Conservation (phyloP, 2,888 invertebrate species). For the Drosophila antonietae region DNA sequence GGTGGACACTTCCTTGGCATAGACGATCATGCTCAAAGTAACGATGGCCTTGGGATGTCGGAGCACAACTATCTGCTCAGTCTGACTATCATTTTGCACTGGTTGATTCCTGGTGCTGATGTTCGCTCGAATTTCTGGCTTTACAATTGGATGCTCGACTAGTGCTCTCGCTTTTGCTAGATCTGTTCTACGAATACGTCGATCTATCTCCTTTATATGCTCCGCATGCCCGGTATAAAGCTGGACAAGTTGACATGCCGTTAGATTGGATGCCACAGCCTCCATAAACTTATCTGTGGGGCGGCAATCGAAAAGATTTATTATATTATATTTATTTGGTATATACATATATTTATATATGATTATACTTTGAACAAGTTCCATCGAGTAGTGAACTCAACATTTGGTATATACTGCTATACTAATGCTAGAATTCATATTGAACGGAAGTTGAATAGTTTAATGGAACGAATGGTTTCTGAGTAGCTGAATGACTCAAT, state of each 20-base stretch:
- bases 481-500: neutral
- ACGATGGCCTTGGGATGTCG: slow-evolving; percentile 27
- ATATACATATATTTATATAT: too few species aligned
- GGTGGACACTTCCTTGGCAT: slow-evolving; percentile 17
- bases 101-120: neutral
- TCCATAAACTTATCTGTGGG: slow-evolving; percentile 49
- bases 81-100: accelerated
- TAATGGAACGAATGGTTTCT: neutral
- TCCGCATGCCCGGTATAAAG: slow-evolving; percentile 60
- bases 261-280: slow-evolving; percentile 17
- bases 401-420: too few species aligned
- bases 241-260: slow-evolving; percentile 48
- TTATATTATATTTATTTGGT: too few species aligned
- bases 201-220: neutral
- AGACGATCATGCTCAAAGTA: slow-evolving; percentile 19
- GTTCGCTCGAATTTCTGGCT: neutral
- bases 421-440: too few species aligned
- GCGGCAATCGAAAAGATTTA: neutral
- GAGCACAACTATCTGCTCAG: slow-evolving; percentile 23
- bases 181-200: slow-evolving; percentile 17
- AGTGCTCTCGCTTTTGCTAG: too few species aligned
- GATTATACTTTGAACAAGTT: too few species aligned
- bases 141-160: neutral
- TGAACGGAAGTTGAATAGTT: neutral
- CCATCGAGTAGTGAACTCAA: too few species aligned